phyloP scores from a whole-genome alignment of 2,113 vertebrate genomes.

The Indri indri region DNA sequence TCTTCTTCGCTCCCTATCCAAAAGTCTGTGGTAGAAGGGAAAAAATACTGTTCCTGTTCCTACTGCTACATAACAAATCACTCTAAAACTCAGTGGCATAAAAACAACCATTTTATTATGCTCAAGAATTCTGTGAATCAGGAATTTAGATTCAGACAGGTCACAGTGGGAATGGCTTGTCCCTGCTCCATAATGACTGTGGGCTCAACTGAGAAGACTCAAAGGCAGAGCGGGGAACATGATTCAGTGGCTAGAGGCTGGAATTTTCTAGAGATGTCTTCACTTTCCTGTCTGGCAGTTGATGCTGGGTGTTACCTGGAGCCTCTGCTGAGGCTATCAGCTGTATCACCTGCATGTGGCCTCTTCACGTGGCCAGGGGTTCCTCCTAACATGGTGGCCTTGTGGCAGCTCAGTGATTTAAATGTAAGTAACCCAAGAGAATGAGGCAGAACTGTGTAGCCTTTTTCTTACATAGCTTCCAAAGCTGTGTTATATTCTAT shows the following conservation, averaged over 20 bases:
- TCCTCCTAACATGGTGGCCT: not conserved
- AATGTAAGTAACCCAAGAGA: not conserved
- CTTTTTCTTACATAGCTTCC: not conserved
- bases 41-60: not conserved
- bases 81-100: too few relatives aligned
- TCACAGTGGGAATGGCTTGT: not conserved
- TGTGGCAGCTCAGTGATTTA: not conserved
- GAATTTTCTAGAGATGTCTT: not conserved
- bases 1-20: not conserved
- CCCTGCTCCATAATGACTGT: not conserved
- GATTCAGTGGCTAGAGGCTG: fast-evolving
- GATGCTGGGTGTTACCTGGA: not conserved
- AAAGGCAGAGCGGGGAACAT: not conserved
- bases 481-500: not conserved
- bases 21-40: not conserved
- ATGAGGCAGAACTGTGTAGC: not conserved
- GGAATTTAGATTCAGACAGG: not conserved
- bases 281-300: not conserved
- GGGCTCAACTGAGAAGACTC: not conserved
- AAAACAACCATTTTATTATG: not conserved
- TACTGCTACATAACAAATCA: not conserved
- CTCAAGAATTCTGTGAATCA: not conserved
- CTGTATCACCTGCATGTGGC: not conserved
- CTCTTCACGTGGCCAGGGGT: not conserved
- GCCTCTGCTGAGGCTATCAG: not conserved